Conservation (phyloP, 2,113 vertebrate species). For the Micronycteris hirsuta region DNA sequence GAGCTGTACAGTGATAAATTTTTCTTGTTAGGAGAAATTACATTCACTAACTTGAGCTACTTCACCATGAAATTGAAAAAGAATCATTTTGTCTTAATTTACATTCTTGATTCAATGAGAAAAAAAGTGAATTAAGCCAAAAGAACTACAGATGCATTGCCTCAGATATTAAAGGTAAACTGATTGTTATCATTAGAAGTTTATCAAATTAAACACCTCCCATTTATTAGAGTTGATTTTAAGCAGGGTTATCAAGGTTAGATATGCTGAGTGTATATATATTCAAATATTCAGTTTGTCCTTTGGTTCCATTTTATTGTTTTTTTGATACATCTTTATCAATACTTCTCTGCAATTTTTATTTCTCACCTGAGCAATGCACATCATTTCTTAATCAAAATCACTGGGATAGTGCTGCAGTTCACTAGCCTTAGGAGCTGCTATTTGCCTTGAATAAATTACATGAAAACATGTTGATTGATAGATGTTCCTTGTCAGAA, state of each 20-base stretch:
- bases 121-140: constrained; percentile 91
- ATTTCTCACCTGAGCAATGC: constrained; percentile 86
- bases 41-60: constrained; percentile 97
- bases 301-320: constrained; percentile 79
- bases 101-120: constrained; percentile 99
- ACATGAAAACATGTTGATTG: constrained; percentile 93
- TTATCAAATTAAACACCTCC: constrained; percentile 75
- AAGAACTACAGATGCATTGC: constrained; percentile 75
- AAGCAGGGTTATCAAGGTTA: constrained; percentile 69
- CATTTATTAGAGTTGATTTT: constrained; percentile 81
- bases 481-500: constrained; percentile 95
- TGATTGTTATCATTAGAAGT: constrained; percentile 81
- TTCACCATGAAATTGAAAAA: constrained; percentile 99
- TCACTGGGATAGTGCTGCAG: constrained; percentile 83
- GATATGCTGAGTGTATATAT: constrained; percentile 67
- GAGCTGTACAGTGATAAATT: constrained; percentile 98
- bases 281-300: constrained; percentile 72
- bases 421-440: constrained; percentile 89
- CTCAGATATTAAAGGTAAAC: constrained; percentile 81
- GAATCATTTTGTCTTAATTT: constrained; percentile 99
- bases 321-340: constrained; percentile 87
- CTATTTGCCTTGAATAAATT: constrained; percentile 93
- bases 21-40: constrained; percentile 99
- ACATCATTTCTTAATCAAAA: constrained; percentile 89
- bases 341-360: constrained; percentile 82